Evolutionary conservation across 2,113 vertebrate species (phyloP).

Genomic region (Semnopithecus entellus): DNA sequence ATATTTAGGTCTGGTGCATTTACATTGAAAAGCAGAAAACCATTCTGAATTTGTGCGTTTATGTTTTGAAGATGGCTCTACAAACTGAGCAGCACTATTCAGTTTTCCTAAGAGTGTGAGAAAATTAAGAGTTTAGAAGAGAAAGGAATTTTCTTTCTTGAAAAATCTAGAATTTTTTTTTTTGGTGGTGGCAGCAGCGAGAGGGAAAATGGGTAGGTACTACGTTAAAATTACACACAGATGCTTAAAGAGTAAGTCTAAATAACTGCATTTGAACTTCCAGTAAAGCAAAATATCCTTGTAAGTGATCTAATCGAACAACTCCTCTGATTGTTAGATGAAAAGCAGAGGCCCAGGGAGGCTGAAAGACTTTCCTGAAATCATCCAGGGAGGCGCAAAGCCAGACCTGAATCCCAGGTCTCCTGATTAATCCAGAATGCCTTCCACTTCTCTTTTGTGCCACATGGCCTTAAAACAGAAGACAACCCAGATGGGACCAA

Average conservation of each 20-base stretch:
- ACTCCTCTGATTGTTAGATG: not conserved
- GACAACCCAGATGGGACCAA: not conserved
- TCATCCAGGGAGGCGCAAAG: not conserved
- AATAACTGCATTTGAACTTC: not conserved
- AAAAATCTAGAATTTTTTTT: not conserved
- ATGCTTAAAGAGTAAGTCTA: not conserved
- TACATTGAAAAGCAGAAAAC: not conserved
- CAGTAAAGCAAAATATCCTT: constrained; percentile 3
- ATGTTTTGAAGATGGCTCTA: not conserved
- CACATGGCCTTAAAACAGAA: not conserved
- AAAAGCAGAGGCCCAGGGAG: not conserved
- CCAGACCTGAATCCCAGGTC: not conserved
- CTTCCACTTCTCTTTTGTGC: not conserved
- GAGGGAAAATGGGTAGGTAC: not conserved
- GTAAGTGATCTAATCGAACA: not conserved
- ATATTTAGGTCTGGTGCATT: not conserved
- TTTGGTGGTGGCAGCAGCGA: not conserved
- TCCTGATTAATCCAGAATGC: not conserved
- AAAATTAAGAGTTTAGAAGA: not conserved
- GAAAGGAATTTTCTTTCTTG: not conserved
- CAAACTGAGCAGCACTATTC: not conserved
- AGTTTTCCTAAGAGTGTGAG: not conserved
- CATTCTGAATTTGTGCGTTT: not conserved
- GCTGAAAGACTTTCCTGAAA: not conserved
- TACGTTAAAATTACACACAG: not conserved